Evolutionary conservation across 2,797 vertebrate species (phyloP).

Genomic region (Lithobates sylvaticus): DNA sequence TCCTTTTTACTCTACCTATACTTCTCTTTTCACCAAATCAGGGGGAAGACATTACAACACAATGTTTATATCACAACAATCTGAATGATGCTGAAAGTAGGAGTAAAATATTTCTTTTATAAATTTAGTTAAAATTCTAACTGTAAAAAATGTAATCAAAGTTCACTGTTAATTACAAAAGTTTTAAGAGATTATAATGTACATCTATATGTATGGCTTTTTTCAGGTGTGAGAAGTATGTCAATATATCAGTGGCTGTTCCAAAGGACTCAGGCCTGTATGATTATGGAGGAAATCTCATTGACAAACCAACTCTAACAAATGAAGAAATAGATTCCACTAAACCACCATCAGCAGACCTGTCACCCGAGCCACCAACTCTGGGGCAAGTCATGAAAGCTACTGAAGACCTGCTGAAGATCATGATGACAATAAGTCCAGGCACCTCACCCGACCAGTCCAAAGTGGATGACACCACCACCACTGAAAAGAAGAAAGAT

Average conservation of each 20-base stretch:
- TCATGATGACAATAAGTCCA: slow-evolving; percentile 81
- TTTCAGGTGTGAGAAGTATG: slow-evolving; percentile 86
- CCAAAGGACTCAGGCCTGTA: slow-evolving; percentile 83
- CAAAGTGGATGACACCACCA: slow-evolving; percentile 66
- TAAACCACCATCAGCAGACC: slow-evolving; percentile 2
- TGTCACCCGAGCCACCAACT: slow-evolving; percentile 71
- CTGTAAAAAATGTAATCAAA: neutral
- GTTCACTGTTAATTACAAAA: too few relatives aligned
- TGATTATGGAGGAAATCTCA: slow-evolving; percentile 84
- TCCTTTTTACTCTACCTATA: too few relatives aligned
- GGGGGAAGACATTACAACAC: too few relatives aligned
- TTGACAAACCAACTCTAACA: slow-evolving; percentile 77
- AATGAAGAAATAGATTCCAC: slow-evolving; percentile 49
- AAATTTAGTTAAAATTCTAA: neutral
- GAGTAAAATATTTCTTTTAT: too few relatives aligned
- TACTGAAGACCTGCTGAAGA: slow-evolving; percentile 79
- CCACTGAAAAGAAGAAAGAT: slow-evolving; percentile 63
- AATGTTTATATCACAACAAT: too few relatives aligned
- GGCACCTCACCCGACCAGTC: slow-evolving; percentile 68
- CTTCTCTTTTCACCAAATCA: too few relatives aligned
- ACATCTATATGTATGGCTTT: neutral
- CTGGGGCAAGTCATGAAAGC: slow-evolving; percentile 76
- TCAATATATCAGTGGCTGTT: slow-evolving; percentile 83
- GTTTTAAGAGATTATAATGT: neutral
- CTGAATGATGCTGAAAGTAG: too few relatives aligned